Evolutionary conservation across 2,888 invertebrate genomes (phyloP).

Genomic region (Diarsia mendica): DNA sequence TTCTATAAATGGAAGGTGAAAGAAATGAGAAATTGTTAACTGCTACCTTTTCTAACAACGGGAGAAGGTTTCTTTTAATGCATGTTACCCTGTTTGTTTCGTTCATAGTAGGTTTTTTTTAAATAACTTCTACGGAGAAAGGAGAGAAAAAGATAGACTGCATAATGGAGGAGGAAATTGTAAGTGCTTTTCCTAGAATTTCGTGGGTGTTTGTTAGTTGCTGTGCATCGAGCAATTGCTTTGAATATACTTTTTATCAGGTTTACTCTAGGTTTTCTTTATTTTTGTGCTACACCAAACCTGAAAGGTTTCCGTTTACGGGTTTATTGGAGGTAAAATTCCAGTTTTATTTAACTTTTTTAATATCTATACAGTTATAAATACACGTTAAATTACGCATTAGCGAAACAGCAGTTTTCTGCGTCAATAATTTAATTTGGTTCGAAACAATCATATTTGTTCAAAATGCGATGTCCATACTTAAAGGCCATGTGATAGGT

Average conservation of each 20-base stretch:
- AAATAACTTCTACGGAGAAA: background rate
- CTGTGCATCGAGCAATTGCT: background rate
- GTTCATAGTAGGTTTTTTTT: background rate
- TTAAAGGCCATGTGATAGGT: no score
- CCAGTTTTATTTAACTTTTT: background rate
- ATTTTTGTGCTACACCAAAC: background rate
- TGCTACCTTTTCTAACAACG: background rate
- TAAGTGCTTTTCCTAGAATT: background rate
- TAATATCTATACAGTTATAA: background rate
- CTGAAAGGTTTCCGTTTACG: background rate
- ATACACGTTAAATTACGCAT: background rate
- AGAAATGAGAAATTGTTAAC: constrained; percentile 12
- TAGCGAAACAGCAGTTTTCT: background rate
- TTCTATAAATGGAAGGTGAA: background rate
- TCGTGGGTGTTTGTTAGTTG: background rate
- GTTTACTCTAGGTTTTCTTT: background rate
- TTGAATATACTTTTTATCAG: background rate
- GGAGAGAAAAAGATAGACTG: background rate
- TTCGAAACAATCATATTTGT: background rate
- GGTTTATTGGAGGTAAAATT: background rate
- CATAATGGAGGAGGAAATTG: background rate
- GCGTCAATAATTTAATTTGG: background rate
- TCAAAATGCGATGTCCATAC: background rate
- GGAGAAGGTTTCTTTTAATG: constrained; percentile 13
- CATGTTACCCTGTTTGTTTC: constrained; percentile 2